Base-by-base conservation (phyloP, 2,797 vertebrate species). In the Chromis chromis region DNA sequence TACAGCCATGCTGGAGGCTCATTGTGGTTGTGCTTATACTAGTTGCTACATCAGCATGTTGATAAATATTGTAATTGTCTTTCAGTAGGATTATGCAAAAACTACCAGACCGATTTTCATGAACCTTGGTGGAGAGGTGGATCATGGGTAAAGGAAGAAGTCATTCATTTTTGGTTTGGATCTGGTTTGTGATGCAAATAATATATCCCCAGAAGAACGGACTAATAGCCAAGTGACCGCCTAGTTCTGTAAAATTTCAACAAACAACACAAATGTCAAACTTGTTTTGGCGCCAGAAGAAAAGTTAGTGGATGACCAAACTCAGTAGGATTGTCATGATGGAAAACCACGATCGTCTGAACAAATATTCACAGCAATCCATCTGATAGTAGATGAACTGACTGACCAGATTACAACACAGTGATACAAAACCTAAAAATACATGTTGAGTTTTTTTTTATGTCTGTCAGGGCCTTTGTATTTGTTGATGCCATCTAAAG, bases 371-470 rank as follows among this genome's bases (percentile, higher is more conserved):
- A 50, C 8, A 10, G 9, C 24, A 56, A 2, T 56, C 14, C 25
- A 25, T 36, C 17, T 28, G 6, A 33, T 22, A 31, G 31, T 8
- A 8, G 44, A 21, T 33, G 24, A 65, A 27, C 6, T 39, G 19
- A 31, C 22, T 21, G 19, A 54, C 24, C 39, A 55, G 33, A 24
- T 31, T 22, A 36, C 12, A 50, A 56, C 10, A 50, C 50, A 33
- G 12, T 53, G 17, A 21, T 48, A 12, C 28, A 53, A 52, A 46
- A 3, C 6, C 7, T 6, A 19, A 31, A 25, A 25, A 46, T 54
- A 69, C 59, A 57, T 48, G 36, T 28, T 40, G 22, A 55, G 6
- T 8, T 58, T 63, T 77, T 54, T 65, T 54, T 65, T 48, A 33
- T 40, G 28, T 48, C n/a, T 25, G 3, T 75, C 10, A 65, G 24